Evolutionary conservation across 2,797 vertebrate species (phyloP), one percentile per base, ranked within the genome.

Genomic region (Myotis findleyi): DNA sequence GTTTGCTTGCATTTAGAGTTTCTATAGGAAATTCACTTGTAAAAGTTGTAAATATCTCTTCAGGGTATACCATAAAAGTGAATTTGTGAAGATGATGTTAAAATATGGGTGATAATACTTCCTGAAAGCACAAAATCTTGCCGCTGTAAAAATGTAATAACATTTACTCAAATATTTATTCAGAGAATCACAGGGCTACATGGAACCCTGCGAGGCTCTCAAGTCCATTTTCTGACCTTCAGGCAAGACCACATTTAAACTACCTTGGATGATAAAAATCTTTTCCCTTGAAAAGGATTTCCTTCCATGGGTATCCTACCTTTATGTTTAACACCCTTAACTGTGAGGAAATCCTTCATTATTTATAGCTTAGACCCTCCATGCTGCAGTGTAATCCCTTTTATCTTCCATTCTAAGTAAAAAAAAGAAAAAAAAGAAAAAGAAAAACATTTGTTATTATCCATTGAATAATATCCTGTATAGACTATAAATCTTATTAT

Each of bases 41-140:
- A 87, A 96, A 36, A 95, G 73, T 95, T 93, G 81, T 91, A 96
- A 95, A 85, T 96, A 82, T 93, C 73, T 95, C 93, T 96, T 92
- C 71, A 96, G 91, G 80, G 49, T 89, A 55, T 62, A 87, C 51
- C 25, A 79, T 95, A 84, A 95, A 95, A 79, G 72, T 91, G 72
- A 94, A 93, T 93, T 94, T 95, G 81, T 87, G 81, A 95, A 47
- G 59, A 93, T 10, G 72, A 71, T 89, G 76, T 76, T 94, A 91
- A 95, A 97, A 95, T 87, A 92, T 51, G 66, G 17, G 73, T 91
- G 55, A 57, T 87, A 93, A 97, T 93, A 57, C 64, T 95, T 89
- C 18, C 86, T 77, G 38, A 84, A 95, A 96, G 84, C 47, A 91
- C 57, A 95, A 91, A 95, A 89, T 49, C n/a, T 95, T 92, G 79